phyloP scores from a whole-genome alignment of 2,113 vertebrate species.

The Baryphthengus martii region DNA sequence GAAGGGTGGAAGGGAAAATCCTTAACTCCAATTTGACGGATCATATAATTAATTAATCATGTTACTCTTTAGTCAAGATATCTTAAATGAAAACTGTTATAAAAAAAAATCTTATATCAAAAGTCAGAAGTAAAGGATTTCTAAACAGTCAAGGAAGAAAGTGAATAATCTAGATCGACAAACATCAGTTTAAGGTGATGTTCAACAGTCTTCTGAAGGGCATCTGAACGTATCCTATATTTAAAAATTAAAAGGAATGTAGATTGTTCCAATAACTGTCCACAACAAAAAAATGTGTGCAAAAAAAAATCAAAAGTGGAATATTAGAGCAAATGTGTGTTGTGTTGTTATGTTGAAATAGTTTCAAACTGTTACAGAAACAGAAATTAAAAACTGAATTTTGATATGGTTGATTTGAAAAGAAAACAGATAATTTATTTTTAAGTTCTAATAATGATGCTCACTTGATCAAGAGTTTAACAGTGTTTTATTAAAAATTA shows the following conservation, averaged over 20 bases:
- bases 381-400: background rate
- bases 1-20: too few relatives aligned
- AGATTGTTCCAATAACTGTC: background rate
- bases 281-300: background rate
- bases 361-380: background rate
- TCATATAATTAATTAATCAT: background rate
- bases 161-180: background rate
- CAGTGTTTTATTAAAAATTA: background rate
- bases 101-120: background rate
- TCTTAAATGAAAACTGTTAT: background rate
- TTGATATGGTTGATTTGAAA: background rate
- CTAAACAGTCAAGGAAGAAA: background rate
- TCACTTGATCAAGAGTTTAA: background rate
- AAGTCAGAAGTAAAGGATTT: background rate
- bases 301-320: background rate
- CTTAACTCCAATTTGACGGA: too few relatives aligned
- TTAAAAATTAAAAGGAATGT: background rate
- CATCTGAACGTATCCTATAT: background rate
- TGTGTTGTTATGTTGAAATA: background rate
- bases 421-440: background rate
- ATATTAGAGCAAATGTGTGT: rapidly evolving
- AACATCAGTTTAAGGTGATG: background rate
- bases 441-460: background rate
- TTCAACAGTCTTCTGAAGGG: background rate
- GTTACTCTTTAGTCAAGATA: background rate